Conservation (phyloP, 2,888 invertebrate species). For the Galerucella pusilla region DNA sequence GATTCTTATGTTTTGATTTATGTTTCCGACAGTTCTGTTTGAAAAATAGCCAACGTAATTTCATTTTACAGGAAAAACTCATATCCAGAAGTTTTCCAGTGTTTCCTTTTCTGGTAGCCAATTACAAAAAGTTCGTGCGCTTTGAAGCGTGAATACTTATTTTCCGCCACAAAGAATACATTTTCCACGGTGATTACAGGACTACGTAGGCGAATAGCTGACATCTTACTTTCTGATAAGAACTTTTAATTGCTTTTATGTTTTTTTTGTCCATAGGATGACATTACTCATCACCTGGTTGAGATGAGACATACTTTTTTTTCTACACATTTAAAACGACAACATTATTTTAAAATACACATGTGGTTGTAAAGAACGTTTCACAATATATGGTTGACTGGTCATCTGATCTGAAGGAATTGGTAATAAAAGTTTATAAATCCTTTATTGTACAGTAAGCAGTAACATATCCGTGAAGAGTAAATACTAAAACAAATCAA, state of each 20-base stretch:
- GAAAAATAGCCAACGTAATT: conserved; percentile 31
- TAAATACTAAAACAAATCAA: no score
- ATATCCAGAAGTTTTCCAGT: conserved; percentile 34
- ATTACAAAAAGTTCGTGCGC: conserved; percentile 45
- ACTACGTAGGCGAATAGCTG: conserved; percentile 26
- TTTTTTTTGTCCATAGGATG: conserved; percentile 6
- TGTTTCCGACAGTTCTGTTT: conserved; percentile 29
- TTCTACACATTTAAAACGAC: neutral
- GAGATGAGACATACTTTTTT: neutral
- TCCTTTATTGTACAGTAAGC: no score
- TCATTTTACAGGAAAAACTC: conserved; percentile 37
- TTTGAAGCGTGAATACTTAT: conserved; percentile 51
- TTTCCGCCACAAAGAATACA: conserved; percentile 54
- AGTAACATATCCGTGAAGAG: no score
- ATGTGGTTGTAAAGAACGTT: no score
- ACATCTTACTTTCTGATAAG: conserved; percentile 33
- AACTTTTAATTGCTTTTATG: conserved; percentile 34
- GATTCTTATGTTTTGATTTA: conserved; percentile 24
- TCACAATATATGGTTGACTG: no score
- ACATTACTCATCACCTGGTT: neutral
- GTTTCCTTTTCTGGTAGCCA: conserved; percentile 42
- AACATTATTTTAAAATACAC: neutral
- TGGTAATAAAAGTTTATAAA: no score
- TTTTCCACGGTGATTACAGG: conserved; percentile 48
- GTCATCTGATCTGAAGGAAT: no score